phyloP scores from a whole-genome alignment of 2,888 invertebrate species.

The Punctoribates punctum region DNA sequence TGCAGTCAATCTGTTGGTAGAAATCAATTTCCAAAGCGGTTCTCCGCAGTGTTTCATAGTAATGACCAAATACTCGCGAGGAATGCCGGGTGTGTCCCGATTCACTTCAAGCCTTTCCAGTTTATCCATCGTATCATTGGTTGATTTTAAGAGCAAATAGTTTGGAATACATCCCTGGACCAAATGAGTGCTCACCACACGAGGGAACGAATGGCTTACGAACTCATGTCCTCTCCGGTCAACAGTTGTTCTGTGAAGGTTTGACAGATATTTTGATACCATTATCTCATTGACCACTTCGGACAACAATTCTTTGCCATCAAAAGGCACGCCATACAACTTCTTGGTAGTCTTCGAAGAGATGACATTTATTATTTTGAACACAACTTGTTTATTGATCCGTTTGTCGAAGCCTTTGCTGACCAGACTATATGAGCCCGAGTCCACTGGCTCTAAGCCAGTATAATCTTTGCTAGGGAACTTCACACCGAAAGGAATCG shows the following conservation, averaged over 20 bases:
- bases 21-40: constrained; percentile 35
- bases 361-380: constrained; percentile 43
- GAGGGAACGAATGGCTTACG: constrained; percentile 38
- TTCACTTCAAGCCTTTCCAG: constrained; percentile 10
- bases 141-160: constrained; percentile 37
- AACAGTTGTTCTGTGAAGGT: constrained; percentile 26
- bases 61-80: constrained; percentile 41
- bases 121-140: constrained; percentile 22
- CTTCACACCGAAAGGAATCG: constrained; percentile 30
- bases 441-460: constrained; percentile 38
- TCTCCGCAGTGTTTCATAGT: constrained; percentile 43
- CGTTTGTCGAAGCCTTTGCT: constrained; percentile 36
- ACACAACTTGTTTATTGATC: constrained; percentile 37
- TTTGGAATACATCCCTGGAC: constrained; percentile 42
- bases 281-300: constrained; percentile 42
- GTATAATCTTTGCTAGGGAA: constrained; percentile 13
- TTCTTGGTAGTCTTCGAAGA: neutral
- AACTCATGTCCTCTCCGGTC: constrained; percentile 33
- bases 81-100: constrained; percentile 4
- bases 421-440: constrained; percentile 41
- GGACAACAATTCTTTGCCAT: constrained; percentile 27
- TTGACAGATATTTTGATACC: constrained; percentile 31
- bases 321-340: constrained; percentile 1
- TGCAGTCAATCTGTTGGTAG: constrained; percentile 30
- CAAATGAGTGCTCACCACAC: constrained; percentile 14